Evolutionary conservation across 2,888 invertebrate genomes (phyloP), one percentile per base, ranked within the genome.

Genomic region (Ophioninae sp.): DNA sequence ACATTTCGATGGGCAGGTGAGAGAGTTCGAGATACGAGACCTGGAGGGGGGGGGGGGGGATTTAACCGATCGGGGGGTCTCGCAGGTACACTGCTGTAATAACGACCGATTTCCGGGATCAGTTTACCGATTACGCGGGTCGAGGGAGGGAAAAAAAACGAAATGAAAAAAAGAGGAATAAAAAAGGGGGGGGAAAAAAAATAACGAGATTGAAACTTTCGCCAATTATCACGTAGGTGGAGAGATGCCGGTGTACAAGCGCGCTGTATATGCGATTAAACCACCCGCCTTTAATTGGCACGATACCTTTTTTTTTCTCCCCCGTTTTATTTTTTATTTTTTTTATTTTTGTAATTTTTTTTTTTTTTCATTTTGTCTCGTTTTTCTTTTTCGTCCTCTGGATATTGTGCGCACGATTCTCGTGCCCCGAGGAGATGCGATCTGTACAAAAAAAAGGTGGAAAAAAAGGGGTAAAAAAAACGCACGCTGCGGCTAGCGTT

Each of bases 161-260:
- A 68, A 21, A 68, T n/a, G 6, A 30, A 30, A 30, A 30, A 68
- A 50, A 23, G 30, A 21, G 23, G 59, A 70, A 65, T 61, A 41
- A 77, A 75, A 79, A 73, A 74, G 61, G 57, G 20, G 44, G 21
- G 23, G 59, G 64, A 65, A 72, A 41, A 77, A 75, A 79, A 73
- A 74, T 80, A 80, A 84, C 84, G 81, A 78, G 79, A 84, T 81
- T 84, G 81, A 84, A 81, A 81, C 81, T 84, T 81, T 84, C 84
- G 84, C 84, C 84, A 84, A 84, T 84, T 84, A 84, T 79, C 81
- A 81, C 78, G 81, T 79, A 72, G 78, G 64, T 81, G 62, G 67
- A 78, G 75, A 75, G 73, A 67, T 56, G 61, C 30, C 75, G 65
- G 70, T 77, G 67, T 77, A 73, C 78, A 37, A 70, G 74, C 64